Percentiles rank a stretch among this genome's conserved stretches.
Evolutionary conservation across 2,888 invertebrate species (phyloP).

Genomic region (Scrobipalpa atriplicella): DNA sequence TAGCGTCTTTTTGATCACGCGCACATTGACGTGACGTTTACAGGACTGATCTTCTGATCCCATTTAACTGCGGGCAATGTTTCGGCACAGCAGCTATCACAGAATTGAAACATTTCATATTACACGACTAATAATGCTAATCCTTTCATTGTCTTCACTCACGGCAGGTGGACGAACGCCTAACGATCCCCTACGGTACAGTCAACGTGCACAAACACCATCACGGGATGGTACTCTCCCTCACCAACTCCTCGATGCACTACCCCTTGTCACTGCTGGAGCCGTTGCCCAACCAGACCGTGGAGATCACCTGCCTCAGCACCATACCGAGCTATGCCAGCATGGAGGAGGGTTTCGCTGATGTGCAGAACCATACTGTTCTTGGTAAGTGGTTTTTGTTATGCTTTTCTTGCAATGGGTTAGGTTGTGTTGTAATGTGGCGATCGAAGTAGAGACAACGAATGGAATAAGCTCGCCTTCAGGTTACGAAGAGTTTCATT

Average conservation of each 20-base stretch:
- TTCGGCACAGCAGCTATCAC: too few relatives aligned
- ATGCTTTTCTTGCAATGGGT: too few relatives aligned
- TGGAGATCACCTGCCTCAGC: constrained; percentile 89
- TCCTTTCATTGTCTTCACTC: neutral
- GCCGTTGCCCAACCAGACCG: constrained; percentile 85
- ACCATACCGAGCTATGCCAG: constrained; percentile 90
- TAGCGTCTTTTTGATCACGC: too few relatives aligned
- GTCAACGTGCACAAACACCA: constrained; percentile 62
- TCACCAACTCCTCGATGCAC: constrained; percentile 79
- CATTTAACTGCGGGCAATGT: too few relatives aligned
- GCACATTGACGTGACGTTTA: too few relatives aligned
- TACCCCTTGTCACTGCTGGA: constrained; percentile 88
- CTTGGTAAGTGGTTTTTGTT: constrained; percentile 81
- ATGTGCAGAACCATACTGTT: constrained; percentile 87
- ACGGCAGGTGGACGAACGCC: constrained; percentile 70
- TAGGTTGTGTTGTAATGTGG: too few relatives aligned
- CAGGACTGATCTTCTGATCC: too few relatives aligned
- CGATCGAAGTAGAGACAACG: too few relatives aligned
- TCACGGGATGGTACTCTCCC: constrained; percentile 68
- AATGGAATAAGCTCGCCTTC: too few relatives aligned
- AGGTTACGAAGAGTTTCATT: too few relatives aligned
- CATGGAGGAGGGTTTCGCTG: constrained; percentile 87
- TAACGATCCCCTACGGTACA: constrained; percentile 71
- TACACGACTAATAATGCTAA: neutral
- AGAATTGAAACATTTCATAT: too few relatives aligned